phyloP scores from a whole-genome alignment of 2,113 vertebrate genomes.

The Synodontis membranacea region DNA sequence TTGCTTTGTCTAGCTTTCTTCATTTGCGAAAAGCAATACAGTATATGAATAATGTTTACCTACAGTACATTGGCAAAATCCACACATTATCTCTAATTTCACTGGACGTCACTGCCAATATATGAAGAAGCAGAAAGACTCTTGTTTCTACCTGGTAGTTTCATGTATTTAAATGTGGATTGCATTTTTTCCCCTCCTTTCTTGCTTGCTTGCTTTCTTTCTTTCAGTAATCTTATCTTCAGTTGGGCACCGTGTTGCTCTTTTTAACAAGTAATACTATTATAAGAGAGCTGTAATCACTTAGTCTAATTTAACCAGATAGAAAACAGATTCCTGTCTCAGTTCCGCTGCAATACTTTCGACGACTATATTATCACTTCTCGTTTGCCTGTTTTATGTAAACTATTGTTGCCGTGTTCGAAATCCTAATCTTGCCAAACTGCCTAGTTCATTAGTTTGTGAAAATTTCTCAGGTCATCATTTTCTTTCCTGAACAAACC shows the following conservation, averaged over 20 bases:
- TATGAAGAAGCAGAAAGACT: background rate
- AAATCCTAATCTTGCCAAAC: too few species aligned
- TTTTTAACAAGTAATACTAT: too few species aligned
- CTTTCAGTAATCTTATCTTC: too few species aligned
- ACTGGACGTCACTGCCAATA: background rate
- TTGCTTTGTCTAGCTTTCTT: too few species aligned
- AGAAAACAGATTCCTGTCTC: background rate
- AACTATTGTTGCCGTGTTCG: background rate
- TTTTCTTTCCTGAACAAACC: background rate
- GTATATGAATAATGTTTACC: too few species aligned
- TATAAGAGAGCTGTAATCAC: too few species aligned
- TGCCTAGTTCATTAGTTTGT: background rate
- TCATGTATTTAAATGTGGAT: background rate
- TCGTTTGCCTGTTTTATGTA: background rate
- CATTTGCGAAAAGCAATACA: too few species aligned
- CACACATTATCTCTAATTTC: background rate
- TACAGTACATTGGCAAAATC: background rate
- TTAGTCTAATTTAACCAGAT: too few species aligned
- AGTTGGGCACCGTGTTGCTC: too few species aligned
- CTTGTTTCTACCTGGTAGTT: background rate
- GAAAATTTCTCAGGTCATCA: background rate
- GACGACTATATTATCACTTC: background rate
- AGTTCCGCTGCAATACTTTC: background rate
- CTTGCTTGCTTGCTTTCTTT: too few species aligned
- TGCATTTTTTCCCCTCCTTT: too few species aligned